Evolutionary conservation across 2,888 invertebrate species (phyloP), one percentile per base, ranked within the genome.

Genomic region (Apamea epomidion): DNA sequence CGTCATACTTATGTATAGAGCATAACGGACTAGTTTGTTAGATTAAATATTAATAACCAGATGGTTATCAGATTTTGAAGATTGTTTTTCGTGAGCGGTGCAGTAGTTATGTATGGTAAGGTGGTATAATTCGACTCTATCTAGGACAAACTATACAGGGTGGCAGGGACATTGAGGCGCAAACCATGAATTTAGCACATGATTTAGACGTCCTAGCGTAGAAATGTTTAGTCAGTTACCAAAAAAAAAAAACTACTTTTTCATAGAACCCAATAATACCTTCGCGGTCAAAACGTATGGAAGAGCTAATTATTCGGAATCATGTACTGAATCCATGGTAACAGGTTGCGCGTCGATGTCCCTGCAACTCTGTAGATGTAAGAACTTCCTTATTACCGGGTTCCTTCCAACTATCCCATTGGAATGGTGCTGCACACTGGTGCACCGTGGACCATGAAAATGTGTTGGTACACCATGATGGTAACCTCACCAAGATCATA

Each of bases 11-110:
- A 84, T 32, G 70, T 81, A 81, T 73, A 60, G 48, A 86, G 70
- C 86, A 83, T 83, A 77, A 83, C 84, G 83, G 68, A 83, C 81
- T 79, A 74, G 78, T 79, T 87, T 75, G 64, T 82, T 70, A 76
- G 37, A 71, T 82, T 79, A 71, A 79, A 81, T 77, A 73, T 73
- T 86, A 76, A 82, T 87, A 65, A 74, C 65, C 51, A 25, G 78
- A 80, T 85, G 45, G 45, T 78, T 76, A 81, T 81, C 81, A 45
- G n/a, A 76, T 76, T 29, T 54, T 54, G 62, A 64, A 58, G 65
- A 74, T 69, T 78, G 78, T 74, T 72, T 72, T 69, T 69, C 21
- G n/a, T 54, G 68, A 62, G 81, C 51, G 10, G 18, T n/a, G 54
- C 18, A 8, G 16, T 73, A n/a, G 51, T 62, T 80, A 74, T 73